Evolutionary conservation across 2,113 vertebrate species (phyloP).

Genomic region (Solea solea): DNA sequence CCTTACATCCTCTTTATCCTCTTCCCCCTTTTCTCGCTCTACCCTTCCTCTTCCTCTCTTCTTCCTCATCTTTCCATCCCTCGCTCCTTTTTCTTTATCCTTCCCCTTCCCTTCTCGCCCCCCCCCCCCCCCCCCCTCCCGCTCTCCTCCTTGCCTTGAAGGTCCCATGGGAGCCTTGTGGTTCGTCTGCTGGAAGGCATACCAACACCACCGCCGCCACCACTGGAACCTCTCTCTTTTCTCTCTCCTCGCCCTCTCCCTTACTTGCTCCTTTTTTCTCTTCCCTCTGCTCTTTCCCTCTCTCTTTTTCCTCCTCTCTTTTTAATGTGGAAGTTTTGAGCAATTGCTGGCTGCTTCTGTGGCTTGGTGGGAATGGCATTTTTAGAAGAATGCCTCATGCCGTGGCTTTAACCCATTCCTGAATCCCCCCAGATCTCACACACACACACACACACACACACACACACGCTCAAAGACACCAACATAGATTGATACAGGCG

Average conservation of each 20-base stretch:
- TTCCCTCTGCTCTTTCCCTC: slow-evolving; percentile 40
- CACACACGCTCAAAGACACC: slow-evolving; percentile 10
- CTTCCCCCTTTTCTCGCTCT: slow-evolving; percentile 15
- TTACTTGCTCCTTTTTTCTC: slow-evolving; percentile 29
- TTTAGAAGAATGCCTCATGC: slow-evolving; percentile 83
- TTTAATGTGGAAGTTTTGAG: slow-evolving; percentile 87
- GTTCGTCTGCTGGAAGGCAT: slow-evolving; percentile 80
- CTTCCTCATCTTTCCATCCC: slow-evolving; percentile 38
- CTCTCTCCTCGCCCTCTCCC: slow-evolving; percentile 51
- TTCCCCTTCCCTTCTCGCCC: slow-evolving; percentile 8
- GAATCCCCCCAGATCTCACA: slow-evolving; percentile 52
- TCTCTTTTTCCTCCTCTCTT: slow-evolving; percentile 65
- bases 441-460: slow-evolving; percentile 44
- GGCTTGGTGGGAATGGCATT: slow-evolving; percentile 84
- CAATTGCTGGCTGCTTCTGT: slow-evolving; percentile 82
- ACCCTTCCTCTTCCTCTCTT: slow-evolving; percentile 28
- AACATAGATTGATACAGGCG: slow-evolving; percentile 49
- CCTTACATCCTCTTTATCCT: slow-evolving; percentile 16
- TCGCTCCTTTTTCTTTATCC: slow-evolving; percentile 8
- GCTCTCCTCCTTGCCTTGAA: slow-evolving; percentile 59
- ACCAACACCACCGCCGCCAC: slow-evolving; percentile 79
- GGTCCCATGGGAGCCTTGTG: slow-evolving; percentile 76
- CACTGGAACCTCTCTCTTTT: slow-evolving; percentile 77
- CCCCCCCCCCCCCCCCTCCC: background rate
- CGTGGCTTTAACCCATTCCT: slow-evolving; percentile 80